Evolutionary conservation across 2,797 vertebrate species (phyloP).

Genomic region (Myioborus melanocephalus): DNA sequence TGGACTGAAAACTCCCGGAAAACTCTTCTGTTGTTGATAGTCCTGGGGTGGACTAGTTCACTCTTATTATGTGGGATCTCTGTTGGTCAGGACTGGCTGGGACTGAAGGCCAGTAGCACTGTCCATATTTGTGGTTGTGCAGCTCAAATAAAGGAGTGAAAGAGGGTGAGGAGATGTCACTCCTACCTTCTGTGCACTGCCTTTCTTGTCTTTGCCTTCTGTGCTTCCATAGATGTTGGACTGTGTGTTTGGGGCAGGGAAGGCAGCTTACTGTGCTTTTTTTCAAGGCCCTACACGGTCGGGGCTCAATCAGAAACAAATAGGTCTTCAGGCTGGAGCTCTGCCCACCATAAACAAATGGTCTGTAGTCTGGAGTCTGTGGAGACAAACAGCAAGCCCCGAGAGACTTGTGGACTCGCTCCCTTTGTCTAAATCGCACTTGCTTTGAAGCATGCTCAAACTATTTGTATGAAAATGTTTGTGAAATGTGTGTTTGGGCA

Average conservation of each 20-base stretch:
- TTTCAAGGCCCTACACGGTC: not conserved
- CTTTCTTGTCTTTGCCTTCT: not conserved
- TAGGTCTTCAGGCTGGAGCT: constrained; percentile 33
- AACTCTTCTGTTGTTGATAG: not conserved
- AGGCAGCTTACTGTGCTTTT: not conserved
- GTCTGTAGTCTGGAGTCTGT: constrained; percentile 49
- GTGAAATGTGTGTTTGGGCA: constrained; percentile 64
- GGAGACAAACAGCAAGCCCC: constrained; percentile 46
- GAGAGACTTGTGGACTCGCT: not conserved
- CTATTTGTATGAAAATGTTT: constrained; percentile 61
- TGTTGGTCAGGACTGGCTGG: not conserved
- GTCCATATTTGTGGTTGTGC: not conserved
- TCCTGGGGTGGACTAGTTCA: not conserved
- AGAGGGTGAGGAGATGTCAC: not conserved
- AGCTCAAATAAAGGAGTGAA: not conserved
- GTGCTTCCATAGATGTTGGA: not conserved
- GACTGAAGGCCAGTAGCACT: not conserved
- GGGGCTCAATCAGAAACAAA: constrained; percentile 24
- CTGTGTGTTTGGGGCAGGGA: not conserved
- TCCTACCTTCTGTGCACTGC: not conserved
- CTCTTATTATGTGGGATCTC: not conserved
- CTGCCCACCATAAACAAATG: constrained; percentile 60
- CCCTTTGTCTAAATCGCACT: constrained; percentile 64
- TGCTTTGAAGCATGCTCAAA: constrained; percentile 58
- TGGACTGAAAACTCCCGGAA: not conserved